Evolutionary conservation across 2,888 invertebrate genomes (phyloP), one percentile per base, ranked within the genome.

Genomic region (Watsonalla binaria): DNA sequence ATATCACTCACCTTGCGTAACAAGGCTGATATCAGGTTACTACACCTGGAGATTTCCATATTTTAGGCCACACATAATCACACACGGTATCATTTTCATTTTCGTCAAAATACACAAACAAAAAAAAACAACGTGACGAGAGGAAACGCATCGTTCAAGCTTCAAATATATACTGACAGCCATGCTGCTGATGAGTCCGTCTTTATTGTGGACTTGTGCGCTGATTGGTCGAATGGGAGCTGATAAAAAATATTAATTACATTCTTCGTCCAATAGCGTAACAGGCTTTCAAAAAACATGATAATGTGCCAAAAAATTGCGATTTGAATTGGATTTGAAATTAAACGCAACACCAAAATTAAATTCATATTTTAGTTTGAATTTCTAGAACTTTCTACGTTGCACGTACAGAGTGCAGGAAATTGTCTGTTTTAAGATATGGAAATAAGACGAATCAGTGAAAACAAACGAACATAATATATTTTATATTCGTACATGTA

Each of bases 111-210:
- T 84, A 82, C 85, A 88, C 84, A 86, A 88, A 89, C 83, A 90
- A 89, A 90, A 91, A 91, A 91, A 89, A 86, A 86, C 92, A 91
- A 91, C 87, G 83, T 92, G 92, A 93, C 93, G 94, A 94, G 94
- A 95, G 95, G 95, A 94, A 94, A 93, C 93, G 93, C 95, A 95
- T 96, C 93, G 92, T 94, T 90, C 93, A 93, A 94, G 93, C 93
- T 94, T 95, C 95, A 96, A 95, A 96, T 97, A 95, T 97, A 97
- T 97, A 98, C 96, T 97, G 97, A 95, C 96, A 96, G 96, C 96
- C 96, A 96, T 96, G 94, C 95, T 96, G 95, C 93, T 92, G 93
- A 93, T 93, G 94, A 94, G 93, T 93, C 94, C 93, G 94, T 94
- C 94, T 95, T 95, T 95, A 94, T 94, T 93, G 93, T 92, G 91